A percentile compares a stretch with the other conserved stretches of the same genome.
phyloP scores from a whole-genome alignment of 2,888 invertebrate genomes.

The Nephrotoma flavescens region DNA sequence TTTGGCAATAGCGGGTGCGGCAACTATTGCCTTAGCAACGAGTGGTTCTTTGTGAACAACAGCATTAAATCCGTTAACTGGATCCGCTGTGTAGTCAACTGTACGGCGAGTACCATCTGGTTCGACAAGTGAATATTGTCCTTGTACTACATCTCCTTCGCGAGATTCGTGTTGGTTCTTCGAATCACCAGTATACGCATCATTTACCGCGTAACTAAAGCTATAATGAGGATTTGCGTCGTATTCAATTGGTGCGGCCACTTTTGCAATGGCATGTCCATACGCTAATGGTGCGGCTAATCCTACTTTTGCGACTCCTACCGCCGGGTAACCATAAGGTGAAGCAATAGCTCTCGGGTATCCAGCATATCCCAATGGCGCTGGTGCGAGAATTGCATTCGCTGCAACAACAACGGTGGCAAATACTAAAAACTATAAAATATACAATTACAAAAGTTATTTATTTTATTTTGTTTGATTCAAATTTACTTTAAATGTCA shows the following conservation, averaged over 20 bases:
- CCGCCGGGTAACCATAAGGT: constrained; percentile 7
- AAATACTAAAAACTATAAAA: constrained; percentile 17
- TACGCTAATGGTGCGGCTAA: constrained; percentile 8
- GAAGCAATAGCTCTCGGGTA: constrained; percentile 8
- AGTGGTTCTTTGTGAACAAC: constrained; percentile 13
- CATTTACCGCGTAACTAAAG: constrained; percentile 36
- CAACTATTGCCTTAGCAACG: background rate
- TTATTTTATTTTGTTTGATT: background rate
- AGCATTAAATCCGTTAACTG: constrained; percentile 33
- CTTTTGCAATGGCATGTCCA: constrained; percentile 11
- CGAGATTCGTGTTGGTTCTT: constrained; percentile 46
- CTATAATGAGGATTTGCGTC: constrained; percentile 33
- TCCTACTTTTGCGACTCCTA: background rate
- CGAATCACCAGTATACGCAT: constrained; percentile 34
- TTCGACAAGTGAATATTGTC: constrained; percentile 36
- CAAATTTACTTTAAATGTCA: constrained; percentile 17
- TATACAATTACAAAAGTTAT: background rate
- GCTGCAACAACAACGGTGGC: constrained; percentile 17
- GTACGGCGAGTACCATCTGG: constrained; percentile 48
- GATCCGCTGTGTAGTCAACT: constrained; percentile 42
- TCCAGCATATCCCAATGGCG: constrained; percentile 11
- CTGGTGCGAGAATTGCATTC: constrained; percentile 14
- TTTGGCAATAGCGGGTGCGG: background rate
- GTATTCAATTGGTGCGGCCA: constrained; percentile 17
- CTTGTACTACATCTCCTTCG: constrained; percentile 46